A percentile compares a stretch with the other conserved stretches of the same genome.
Evolutionary conservation across 2,113 vertebrate species (phyloP).

Genomic region (Calcarius ornatus): DNA sequence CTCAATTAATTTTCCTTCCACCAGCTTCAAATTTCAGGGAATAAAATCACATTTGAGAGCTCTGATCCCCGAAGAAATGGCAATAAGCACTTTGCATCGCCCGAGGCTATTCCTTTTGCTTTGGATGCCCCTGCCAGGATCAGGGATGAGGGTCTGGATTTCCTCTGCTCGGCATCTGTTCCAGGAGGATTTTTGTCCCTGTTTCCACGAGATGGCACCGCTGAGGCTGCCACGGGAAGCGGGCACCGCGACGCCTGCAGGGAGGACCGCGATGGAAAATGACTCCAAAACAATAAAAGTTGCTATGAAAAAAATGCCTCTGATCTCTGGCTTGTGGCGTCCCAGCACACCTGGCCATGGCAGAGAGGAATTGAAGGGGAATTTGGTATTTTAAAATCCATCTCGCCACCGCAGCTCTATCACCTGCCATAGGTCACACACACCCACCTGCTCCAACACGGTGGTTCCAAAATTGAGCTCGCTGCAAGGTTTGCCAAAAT

Average conservation of each 20-base stretch:
- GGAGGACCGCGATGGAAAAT: not conserved
- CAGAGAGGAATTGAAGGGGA: not conserved
- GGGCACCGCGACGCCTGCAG: not conserved
- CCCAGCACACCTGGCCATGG: not conserved
- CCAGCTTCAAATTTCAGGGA: not conserved
- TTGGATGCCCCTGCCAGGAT: fast-evolving
- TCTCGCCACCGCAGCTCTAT: not conserved
- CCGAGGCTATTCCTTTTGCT: not conserved
- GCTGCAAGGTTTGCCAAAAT: not conserved
- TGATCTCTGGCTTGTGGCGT: not conserved
- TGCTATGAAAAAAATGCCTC: not conserved
- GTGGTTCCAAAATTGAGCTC: fast-evolving
- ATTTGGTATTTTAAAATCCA: not conserved
- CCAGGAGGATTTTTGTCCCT: not conserved
- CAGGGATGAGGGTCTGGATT: fast-evolving
- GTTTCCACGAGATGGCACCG: constrained; percentile 41
- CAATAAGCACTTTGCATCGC: not conserved
- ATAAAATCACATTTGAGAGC: not conserved
- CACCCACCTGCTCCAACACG: fast-evolving
- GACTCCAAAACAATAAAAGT: not conserved
- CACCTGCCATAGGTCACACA: too few species aligned
- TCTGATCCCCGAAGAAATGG: not conserved
- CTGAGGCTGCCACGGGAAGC: not conserved
- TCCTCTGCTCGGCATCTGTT: not conserved
- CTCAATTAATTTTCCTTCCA: not conserved